Conservation (phyloP, 92 coral and sea anemone genomes). For the Heliopora coerulea region DNA sequence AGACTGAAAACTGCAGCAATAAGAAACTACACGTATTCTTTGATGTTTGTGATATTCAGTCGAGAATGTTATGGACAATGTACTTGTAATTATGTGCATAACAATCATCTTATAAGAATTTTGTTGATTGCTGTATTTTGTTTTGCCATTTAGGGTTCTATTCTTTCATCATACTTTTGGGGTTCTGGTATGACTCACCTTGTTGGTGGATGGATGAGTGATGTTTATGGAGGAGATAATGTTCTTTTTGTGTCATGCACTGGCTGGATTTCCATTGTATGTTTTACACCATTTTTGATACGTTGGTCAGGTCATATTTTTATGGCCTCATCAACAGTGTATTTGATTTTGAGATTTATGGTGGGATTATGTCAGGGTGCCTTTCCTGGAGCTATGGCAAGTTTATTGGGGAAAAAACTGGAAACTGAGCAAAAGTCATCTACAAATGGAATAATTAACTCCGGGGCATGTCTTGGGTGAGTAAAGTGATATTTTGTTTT, state of each 20-base stretch:
- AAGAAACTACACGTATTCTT: too few relatives aligned
- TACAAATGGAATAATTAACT: slow-evolving; percentile 53
- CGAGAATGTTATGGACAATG: too few relatives aligned
- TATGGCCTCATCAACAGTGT: slow-evolving; percentile 44
- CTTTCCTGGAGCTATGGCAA: slow-evolving; percentile 60
- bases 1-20: too few relatives aligned
- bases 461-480: slow-evolving; percentile 75
- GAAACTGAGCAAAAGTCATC: slow-evolving; percentile 63
- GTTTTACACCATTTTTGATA: slow-evolving; percentile 10
- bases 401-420: slow-evolving; percentile 63
- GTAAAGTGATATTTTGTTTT: too few relatives aligned
- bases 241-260: slow-evolving; percentile 19
- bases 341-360: slow-evolving; percentile 20
- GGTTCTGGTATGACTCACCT: slow-evolving; percentile 36
- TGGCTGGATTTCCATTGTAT: slow-evolving; percentile 9
- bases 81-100: too few relatives aligned
- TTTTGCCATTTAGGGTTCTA: slow-evolving; percentile 12
- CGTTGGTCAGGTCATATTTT: slow-evolving; percentile 31
- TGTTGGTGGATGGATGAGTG: slow-evolving; percentile 38
- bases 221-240: slow-evolving; percentile 38
- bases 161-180: slow-evolving; percentile 30
- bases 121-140: too few relatives aligned
- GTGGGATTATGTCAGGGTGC: slow-evolving; percentile 43
- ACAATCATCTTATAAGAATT: too few relatives aligned
- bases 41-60: too few relatives aligned